A percentile compares a stretch with the other conserved stretches of the same genome.
Conservation (phyloP, 2,888 invertebrate species). For the Synanthedon formicaeformis region DNA sequence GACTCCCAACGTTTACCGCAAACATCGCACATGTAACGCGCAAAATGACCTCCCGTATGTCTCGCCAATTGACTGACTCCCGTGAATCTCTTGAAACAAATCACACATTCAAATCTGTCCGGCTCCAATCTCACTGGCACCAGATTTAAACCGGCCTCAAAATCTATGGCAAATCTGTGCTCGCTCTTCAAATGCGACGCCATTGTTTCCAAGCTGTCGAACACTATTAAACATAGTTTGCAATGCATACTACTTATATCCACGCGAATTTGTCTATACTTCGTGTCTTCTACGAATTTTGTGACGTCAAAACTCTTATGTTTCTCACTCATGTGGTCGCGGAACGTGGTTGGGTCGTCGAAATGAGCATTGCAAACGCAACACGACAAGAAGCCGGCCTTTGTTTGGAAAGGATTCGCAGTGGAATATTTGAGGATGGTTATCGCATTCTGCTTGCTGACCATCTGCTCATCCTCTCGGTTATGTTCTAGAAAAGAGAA, state of each 20-base stretch:
- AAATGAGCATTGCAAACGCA: constrained; percentile 9
- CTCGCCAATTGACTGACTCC: constrained; percentile 6
- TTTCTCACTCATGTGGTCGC: constrained; percentile 8
- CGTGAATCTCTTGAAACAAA: constrained; percentile 8
- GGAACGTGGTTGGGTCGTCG: constrained; percentile 9
- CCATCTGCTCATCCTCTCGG: background rate
- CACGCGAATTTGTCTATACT: constrained; percentile 5
- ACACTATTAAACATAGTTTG: constrained; percentile 4
- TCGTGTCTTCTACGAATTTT: constrained; percentile 2
- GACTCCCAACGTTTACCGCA: constrained; percentile 12
- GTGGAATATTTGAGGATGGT: constrained; percentile 11
- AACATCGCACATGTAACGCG: constrained; percentile 10
- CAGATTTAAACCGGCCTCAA: constrained; percentile 4
- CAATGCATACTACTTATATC: constrained; percentile 11
- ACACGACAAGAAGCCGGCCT: constrained; percentile 3
- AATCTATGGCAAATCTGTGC: constrained; percentile 8
- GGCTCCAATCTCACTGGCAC: constrained; percentile 9
- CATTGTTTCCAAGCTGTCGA: constrained; percentile 5
- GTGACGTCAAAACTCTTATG: constrained; percentile 7
- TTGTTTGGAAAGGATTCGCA: constrained; percentile 10
- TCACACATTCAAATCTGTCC: constrained; percentile 7
- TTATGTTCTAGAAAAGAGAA: constrained; percentile 11
- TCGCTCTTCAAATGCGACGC: constrained; percentile 9
- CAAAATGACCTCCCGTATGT: constrained; percentile 12
- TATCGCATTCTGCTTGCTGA: constrained; percentile 5